Evolutionary conservation across 1,140 invertebrate genomes (phyloP).

Genomic region (Ceratosolen fusciceps): DNA sequence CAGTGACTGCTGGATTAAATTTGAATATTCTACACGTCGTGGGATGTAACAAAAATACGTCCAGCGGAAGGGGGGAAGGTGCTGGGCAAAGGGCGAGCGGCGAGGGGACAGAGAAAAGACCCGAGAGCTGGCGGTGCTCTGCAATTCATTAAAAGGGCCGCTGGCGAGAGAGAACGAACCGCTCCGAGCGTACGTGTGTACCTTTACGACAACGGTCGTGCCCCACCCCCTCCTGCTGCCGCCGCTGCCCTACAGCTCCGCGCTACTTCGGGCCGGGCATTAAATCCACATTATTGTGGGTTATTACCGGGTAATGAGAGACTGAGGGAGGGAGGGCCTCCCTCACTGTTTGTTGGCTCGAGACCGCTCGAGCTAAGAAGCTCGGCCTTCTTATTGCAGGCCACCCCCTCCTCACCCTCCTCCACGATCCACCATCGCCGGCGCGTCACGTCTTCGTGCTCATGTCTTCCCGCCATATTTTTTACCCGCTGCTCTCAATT

Average conservation of each 20-base stretch:
- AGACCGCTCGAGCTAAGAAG: not conserved
- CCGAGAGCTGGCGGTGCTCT: too few species aligned
- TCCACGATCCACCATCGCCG: not conserved
- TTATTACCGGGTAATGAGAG: conserved; percentile 54
- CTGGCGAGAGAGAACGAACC: conserved; percentile 40
- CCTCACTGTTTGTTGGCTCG: conserved; percentile 21
- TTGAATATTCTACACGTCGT: conserved; percentile 48
- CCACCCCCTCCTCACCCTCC: not conserved
- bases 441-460: not conserved
- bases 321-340: conserved; percentile 37
- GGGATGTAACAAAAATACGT: conserved; percentile 15
- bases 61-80: not conserved
- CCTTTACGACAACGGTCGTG: not conserved
- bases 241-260: not conserved
- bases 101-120: too few species aligned
- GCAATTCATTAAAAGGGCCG: conserved; percentile 54
- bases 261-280: conserved; percentile 48
- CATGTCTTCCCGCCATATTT: not conserved
- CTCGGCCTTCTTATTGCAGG: not conserved
- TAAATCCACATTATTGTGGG: conserved; percentile 55
- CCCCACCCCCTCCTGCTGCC: too few species aligned
- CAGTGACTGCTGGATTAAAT: too few species aligned
- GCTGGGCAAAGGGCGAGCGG: too few species aligned
- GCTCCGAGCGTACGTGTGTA: not conserved
- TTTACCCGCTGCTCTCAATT: not conserved